Evolutionary conservation across 2,888 invertebrate genomes (phyloP).

Genomic region (Agonopterix arenella): DNA sequence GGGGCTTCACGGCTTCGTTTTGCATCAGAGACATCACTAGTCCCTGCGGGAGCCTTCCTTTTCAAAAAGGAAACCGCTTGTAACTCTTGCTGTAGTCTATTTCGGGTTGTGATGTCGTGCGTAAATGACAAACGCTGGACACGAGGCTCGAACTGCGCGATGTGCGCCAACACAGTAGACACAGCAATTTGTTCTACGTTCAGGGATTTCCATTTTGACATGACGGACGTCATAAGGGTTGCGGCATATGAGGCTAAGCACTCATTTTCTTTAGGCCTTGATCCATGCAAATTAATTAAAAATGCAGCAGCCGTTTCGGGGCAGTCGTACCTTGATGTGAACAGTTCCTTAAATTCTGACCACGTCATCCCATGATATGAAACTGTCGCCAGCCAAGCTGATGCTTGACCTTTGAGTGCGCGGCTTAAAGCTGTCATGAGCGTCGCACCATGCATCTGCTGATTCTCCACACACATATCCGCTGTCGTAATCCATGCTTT

Average conservation of each 20-base stretch:
- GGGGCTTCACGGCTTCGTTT: background rate
- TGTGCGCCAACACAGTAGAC: background rate
- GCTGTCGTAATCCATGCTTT: conserved; percentile 1
- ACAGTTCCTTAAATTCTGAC: background rate
- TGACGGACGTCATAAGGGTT: background rate
- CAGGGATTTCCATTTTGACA: background rate
- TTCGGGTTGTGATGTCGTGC: background rate
- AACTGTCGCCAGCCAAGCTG: background rate
- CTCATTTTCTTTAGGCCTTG: background rate
- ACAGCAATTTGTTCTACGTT: background rate
- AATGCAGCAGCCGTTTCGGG: background rate
- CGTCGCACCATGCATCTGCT: background rate
- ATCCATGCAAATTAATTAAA: background rate
- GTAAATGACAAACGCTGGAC: conserved; percentile 4
- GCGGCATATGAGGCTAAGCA: conserved; percentile 1
- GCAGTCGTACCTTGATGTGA: background rate
- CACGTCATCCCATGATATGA: background rate
- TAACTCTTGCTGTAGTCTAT: background rate
- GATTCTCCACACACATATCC: background rate
- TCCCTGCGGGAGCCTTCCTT: background rate
- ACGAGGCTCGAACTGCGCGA: background rate
- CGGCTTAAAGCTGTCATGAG: background rate
- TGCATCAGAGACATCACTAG: background rate
- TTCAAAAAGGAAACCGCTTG: background rate
- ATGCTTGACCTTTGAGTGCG: background rate